Evolutionary conservation across 2,113 vertebrate genomes (phyloP), one percentile per base, ranked within the genome.

Genomic region (Ploceus nigricollis): DNA sequence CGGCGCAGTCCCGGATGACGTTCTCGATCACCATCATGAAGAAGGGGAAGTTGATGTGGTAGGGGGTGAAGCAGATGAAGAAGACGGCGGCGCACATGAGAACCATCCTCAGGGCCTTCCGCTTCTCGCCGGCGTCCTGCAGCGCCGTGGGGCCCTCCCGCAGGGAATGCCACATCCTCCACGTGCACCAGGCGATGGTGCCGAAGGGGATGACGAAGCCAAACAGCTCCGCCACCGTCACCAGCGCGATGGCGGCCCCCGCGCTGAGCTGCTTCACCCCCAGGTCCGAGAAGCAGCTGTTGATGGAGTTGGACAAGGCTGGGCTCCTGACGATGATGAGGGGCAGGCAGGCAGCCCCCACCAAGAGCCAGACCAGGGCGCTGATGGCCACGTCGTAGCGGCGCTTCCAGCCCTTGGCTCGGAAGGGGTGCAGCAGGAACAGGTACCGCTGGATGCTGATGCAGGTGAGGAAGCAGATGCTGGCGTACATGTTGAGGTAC

Each of bases 401-500:
- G 4, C 98, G 96, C 87, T 98, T 98, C 99, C 99, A 99, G 42
- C 51, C 68, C 15, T 98, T 98, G 94, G 99, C 98, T 1, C 56
- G 90, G 95, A 99, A 99, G 1, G 99, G 99, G 3, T 98, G 85
- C 21, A 97, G 94, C 37, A 99, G 98, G 95, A 99, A 99, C 60
- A 97, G 50, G 48, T 98, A 99, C 48, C 99, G 97, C 95, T 99
- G 99, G 89, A 99, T 60, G 93, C 99, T 99, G 97, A 99, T 99
- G 81, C 98, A 99, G 64, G 96, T 98, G 95, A 99, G 97, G 95
- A 99, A 99, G 61, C 92, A 91, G 22, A 99, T 99, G 91, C 98
- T 98, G 3, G 99, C 98, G 1, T 99, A 99, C 99, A 99, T 99
- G 97, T 99, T 99, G 78, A 99, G 98, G 56, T 98, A 99, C 70